Evolutionary conservation across 2,888 invertebrate species (phyloP).

Genomic region (Apantesis nais): DNA sequence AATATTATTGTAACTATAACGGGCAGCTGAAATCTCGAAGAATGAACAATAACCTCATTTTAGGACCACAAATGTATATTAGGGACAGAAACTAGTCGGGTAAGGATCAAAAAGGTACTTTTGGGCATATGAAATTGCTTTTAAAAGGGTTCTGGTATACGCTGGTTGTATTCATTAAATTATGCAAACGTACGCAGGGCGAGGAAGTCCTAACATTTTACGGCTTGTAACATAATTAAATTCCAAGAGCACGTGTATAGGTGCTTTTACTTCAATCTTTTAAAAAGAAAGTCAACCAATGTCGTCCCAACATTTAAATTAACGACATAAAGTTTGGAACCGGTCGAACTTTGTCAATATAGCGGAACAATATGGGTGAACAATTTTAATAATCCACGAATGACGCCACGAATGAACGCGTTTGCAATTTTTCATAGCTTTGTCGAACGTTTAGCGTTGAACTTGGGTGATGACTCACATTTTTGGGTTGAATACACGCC

Average conservation of each 20-base stretch:
- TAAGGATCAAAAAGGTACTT: slow-evolving; percentile 26
- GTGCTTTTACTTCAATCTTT: slow-evolving; percentile 29
- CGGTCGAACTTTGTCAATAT: slow-evolving; percentile 74
- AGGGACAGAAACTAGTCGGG: slow-evolving; percentile 13
- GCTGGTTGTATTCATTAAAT: slow-evolving; percentile 38
- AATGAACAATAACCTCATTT: neutral
- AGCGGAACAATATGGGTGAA: slow-evolving; percentile 67
- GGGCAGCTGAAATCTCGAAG: neutral
- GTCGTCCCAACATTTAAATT: slow-evolving; percentile 69
- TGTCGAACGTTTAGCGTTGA: slow-evolving; percentile 54
- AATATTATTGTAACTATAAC: neutral
- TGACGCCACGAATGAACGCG: slow-evolving; percentile 56
- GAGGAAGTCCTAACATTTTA: slow-evolving; percentile 32
- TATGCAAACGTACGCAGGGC: slow-evolving; percentile 33
- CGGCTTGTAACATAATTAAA: slow-evolving; percentile 48
- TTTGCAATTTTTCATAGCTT: slow-evolving; percentile 62
- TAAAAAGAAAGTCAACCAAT: slow-evolving; percentile 51
- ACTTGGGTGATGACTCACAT: slow-evolving; percentile 55
- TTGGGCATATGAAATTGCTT: slow-evolving; percentile 33
- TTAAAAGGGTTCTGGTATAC: slow-evolving; percentile 33
- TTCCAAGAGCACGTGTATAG: slow-evolving; percentile 40
- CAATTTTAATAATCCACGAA: slow-evolving; percentile 76
- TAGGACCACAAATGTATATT: slow-evolving; percentile 7
- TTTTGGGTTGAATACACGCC: slow-evolving; percentile 46
- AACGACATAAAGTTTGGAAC: slow-evolving; percentile 62